Evolutionary conservation across 2,113 vertebrate species (phyloP).

Genomic region (Psittacula cyanocephala): DNA sequence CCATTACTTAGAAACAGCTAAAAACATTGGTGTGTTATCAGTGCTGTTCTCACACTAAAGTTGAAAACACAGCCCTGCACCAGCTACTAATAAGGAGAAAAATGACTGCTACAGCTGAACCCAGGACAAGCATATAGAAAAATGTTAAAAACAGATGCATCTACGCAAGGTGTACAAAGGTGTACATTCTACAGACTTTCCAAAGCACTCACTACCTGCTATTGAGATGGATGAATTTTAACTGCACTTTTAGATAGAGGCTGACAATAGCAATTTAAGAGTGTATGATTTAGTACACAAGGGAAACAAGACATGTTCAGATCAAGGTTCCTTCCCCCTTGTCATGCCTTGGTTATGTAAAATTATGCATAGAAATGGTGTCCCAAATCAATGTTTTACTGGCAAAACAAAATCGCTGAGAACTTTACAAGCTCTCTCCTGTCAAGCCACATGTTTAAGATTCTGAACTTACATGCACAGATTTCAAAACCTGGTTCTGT

Average conservation of each 20-base stretch:
- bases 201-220: not conserved
- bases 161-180: rapidly evolving
- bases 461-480: not conserved
- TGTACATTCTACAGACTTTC: not conserved
- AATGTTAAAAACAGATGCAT: not conserved
- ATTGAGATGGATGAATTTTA: not conserved
- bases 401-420: not conserved
- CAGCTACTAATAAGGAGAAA: not conserved
- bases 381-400: not conserved
- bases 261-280: not conserved
- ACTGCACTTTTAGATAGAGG: not conserved
- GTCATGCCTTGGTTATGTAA: not conserved
- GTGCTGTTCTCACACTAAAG: too few relatives aligned
- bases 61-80: too few relatives aligned
- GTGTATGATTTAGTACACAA: not conserved
- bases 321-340: not conserved
- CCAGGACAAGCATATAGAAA: not conserved
- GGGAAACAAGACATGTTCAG: not conserved
- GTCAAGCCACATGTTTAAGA: not conserved
- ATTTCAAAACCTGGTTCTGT: not conserved
- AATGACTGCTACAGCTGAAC: not conserved
- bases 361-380: not conserved
- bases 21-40: too few relatives aligned
- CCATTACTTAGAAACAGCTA: too few relatives aligned
- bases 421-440: not conserved